Conservation (phyloP, 2,113 vertebrate species). For the Lasiurus cinereus region DNA sequence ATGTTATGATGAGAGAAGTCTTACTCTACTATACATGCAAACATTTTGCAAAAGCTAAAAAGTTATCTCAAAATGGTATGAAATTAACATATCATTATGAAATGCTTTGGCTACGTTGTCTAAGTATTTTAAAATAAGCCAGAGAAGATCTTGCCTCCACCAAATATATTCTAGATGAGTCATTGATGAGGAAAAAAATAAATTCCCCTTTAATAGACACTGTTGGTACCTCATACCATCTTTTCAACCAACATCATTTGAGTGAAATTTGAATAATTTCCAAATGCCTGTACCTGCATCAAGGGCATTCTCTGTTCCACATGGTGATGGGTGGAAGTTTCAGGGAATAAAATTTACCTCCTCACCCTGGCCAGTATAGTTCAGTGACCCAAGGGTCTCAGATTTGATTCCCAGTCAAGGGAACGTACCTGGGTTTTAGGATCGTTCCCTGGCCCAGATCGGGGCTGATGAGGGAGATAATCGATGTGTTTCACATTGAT, state of each 20-base stretch:
- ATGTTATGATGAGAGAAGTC: not conserved
- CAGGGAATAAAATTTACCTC: not conserved
- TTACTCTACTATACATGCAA: not conserved
- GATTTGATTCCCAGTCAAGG: no score
- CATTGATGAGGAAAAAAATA: not conserved
- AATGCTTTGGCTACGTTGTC: not conserved
- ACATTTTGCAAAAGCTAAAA: not conserved
- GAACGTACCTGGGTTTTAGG: no score
- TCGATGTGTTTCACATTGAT: no score
- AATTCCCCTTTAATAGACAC: not conserved
- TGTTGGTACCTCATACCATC: not conserved
- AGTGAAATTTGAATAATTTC: not conserved
- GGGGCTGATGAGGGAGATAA: no score
- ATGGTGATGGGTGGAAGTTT: not conserved
- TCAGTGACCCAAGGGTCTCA: no score
- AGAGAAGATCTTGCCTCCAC: not conserved
- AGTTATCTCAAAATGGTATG: not conserved
- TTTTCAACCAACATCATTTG: not conserved
- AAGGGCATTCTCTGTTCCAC: not conserved
- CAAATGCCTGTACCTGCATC: not conserved
- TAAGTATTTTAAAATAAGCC: conserved; percentile 36
- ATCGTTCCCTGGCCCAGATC: no score
- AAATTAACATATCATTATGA: not conserved
- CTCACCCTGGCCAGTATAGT: no score
- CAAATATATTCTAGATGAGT: not conserved